A percentile compares a stretch with the other conserved stretches of the same genome.
Conservation (phyloP, 1,140 invertebrate genomes). For the Copidosoma floridanum region DNA sequence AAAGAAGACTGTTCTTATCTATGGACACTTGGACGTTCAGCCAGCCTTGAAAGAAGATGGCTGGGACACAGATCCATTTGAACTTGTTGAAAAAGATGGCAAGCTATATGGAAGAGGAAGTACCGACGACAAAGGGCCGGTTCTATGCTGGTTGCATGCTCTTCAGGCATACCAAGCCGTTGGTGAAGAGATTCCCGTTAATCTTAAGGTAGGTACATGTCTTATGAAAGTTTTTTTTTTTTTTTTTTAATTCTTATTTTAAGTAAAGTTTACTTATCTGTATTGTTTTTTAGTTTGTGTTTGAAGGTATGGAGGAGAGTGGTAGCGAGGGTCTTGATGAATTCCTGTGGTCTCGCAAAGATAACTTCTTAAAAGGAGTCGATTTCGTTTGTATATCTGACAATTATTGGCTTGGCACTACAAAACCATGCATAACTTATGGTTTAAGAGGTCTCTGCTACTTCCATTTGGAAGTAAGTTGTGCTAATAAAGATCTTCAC, state of each 20-base stretch:
- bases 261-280: no score
- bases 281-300: slow-evolving; percentile 71
- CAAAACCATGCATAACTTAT: slow-evolving; percentile 96
- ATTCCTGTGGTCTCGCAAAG: slow-evolving; percentile 72
- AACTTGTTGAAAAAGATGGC: slow-evolving; percentile 80
- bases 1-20: slow-evolving; percentile 91
- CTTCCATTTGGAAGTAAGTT: slow-evolving; percentile 86
- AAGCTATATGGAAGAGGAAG: slow-evolving; percentile 92
- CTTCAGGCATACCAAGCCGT: slow-evolving; percentile 83
- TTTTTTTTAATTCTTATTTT: slow-evolving; percentile 7
- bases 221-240: background rate
- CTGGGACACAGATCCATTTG: slow-evolving; percentile 95
- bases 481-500: slow-evolving; percentile 90
- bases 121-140: slow-evolving; percentile 92
- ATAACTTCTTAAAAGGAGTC: slow-evolving; percentile 77
- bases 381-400: slow-evolving; percentile 98
- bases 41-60: slow-evolving; percentile 90
- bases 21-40: slow-evolving; percentile 98
- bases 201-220: slow-evolving; percentile 73
- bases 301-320: slow-evolving; percentile 98
- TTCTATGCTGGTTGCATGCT: slow-evolving; percentile 91
- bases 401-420: slow-evolving; percentile 97
- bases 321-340: slow-evolving; percentile 94
- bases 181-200: slow-evolving; percentile 78
- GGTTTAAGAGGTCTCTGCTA: slow-evolving; percentile 93